These are phyloP conservation scores for Aramus guarauna DNA, from an alignment of 2,113 vertebrate genomes.

Conservation along the genomic window DNA sequence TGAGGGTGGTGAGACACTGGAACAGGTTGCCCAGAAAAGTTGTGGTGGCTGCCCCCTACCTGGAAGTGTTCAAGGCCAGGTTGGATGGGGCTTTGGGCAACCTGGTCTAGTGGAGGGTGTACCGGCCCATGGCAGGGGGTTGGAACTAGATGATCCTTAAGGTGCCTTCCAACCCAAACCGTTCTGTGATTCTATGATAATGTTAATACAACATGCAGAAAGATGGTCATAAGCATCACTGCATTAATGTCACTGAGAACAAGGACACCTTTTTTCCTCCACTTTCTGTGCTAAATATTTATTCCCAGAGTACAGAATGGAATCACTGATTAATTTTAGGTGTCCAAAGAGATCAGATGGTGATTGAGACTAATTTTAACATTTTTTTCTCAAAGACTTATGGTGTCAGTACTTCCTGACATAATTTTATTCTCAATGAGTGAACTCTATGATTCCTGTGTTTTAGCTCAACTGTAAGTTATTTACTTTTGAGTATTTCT, in stretches of 20 bases:
- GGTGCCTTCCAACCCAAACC: no score
- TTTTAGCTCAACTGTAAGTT: neutral
- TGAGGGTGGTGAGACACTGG: no score
- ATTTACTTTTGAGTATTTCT: neutral
- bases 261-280: fast-evolving
- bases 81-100: no score
- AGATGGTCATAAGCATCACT: neutral
- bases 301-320: neutral
- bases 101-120: no score
- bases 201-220: neutral
- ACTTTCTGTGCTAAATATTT: neutral
- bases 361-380: neutral
- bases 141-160: no score
- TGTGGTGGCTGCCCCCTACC: no score
- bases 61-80: no score
- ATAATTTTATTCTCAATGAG: neutral
- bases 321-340: neutral
- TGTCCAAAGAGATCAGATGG: neutral
- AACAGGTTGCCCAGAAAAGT: no score
- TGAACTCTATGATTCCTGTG: neutral
- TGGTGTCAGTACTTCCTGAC: neutral
- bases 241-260: neutral
- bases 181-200: neutral
- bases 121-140: no score
- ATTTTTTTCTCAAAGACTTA: neutral